These are phyloP conservation scores for Dolichopus griseipennis DNA, from an alignment of 2,888 invertebrate species.

Conservation along the genomic window DNA sequence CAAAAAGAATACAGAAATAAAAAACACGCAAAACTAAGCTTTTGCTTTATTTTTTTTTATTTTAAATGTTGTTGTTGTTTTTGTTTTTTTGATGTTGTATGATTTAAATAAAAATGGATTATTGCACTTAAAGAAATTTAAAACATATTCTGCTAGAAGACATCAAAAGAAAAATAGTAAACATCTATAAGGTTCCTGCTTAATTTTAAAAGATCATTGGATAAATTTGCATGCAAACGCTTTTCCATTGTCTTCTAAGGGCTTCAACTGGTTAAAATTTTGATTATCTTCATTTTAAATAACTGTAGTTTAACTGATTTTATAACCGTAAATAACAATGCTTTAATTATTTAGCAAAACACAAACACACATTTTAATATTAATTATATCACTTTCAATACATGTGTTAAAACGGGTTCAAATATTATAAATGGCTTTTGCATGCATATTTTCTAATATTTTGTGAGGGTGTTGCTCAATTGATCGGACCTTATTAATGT, in stretches of 20 bases:
- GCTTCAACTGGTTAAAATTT: no score
- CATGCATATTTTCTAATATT: not conserved
- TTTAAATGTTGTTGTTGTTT: no score
- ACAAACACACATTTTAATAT: not conserved
- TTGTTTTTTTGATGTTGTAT: no score
- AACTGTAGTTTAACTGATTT: no score
- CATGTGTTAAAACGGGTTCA: not conserved
- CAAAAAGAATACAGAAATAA: constrained; percentile 21
- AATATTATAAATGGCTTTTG: not conserved
- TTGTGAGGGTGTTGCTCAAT: not conserved
- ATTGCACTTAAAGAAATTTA: no score
- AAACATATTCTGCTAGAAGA: no score
- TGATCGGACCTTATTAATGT: no score
- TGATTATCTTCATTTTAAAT: no score
- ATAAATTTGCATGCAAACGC: not conserved
- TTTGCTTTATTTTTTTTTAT: not conserved
- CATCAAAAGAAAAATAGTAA: no score
- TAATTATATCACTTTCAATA: not conserved
- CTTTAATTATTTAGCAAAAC: not conserved
- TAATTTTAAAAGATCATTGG: not conserved
- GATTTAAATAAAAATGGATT: not conserved
- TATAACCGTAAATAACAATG: not conserved
- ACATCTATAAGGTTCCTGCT: no score
- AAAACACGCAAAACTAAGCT: not conserved
- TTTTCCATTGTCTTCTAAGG: no score